These are phyloP conservation scores for Drosophila infuscata DNA, from an alignment of 2,888 invertebrate genomes.

Conservation along the genomic window DNA sequence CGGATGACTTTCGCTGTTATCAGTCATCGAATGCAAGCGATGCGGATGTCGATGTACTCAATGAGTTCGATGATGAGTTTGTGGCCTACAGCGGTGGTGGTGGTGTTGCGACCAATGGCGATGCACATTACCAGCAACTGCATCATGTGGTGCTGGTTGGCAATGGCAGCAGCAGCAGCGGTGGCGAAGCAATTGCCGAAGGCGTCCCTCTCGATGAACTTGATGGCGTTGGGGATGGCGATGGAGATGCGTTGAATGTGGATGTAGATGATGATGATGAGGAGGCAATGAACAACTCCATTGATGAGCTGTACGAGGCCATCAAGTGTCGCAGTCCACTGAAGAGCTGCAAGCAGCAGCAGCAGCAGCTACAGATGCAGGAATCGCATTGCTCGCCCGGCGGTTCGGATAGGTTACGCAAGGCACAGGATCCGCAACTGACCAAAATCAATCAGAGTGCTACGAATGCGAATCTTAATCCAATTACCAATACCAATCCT, in stretches of 20 bases:
- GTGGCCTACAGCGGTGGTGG: slow-evolving; percentile 44
- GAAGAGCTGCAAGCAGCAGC: slow-evolving; percentile 32
- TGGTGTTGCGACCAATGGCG: slow-evolving; percentile 7
- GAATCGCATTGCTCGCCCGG: slow-evolving; percentile 17
- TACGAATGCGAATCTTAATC: slow-evolving; percentile 2
- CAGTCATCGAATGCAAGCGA: slow-evolving; percentile 85
- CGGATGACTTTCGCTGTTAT: slow-evolving; percentile 84
- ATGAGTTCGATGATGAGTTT: slow-evolving; percentile 84
- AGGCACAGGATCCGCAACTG: slow-evolving; percentile 33
- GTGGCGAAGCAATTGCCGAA: slow-evolving; percentile 71
- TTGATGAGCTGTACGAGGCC: slow-evolving; percentile 90
- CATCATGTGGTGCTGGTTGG: slow-evolving; percentile 18
- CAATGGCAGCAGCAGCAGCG: slow-evolving; percentile 57
- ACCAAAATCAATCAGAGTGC: background rate
- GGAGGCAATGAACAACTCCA: slow-evolving; percentile 81
- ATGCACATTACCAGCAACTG: slow-evolving; percentile 22
- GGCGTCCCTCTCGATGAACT: slow-evolving; percentile 6
- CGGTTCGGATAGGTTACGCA: slow-evolving; percentile 36
- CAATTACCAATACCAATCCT: background rate
- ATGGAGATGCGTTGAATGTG: slow-evolving; percentile 43
- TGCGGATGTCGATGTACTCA: slow-evolving; percentile 79
- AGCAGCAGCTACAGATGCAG: slow-evolving; percentile 25
- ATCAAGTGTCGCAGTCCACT: slow-evolving; percentile 85
- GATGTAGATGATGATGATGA: slow-evolving; percentile 65
- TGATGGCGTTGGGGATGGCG: slow-evolving; percentile 44